Percentiles rank a stretch among this genome's conserved stretches.
Conservation (phyloP, 1,140 invertebrate genomes). For the Platorchestia sp. region DNA sequence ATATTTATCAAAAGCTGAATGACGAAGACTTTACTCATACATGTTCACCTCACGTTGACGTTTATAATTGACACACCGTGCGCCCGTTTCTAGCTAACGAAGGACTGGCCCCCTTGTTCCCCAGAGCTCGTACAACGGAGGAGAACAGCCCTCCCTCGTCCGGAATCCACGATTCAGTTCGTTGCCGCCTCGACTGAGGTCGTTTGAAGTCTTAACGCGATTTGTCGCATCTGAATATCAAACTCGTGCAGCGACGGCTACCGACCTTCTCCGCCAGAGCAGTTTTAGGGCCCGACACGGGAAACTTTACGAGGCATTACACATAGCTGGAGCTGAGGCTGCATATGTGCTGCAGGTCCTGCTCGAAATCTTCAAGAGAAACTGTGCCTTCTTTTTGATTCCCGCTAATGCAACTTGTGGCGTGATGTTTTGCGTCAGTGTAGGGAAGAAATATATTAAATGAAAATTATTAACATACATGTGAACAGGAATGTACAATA, state of each 20-base stretch:
- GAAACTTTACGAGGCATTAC: constrained; percentile 8
- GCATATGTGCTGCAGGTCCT: neutral
- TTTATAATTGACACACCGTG: neutral
- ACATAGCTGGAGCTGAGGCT: neutral
- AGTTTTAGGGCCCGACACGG: constrained; percentile 28
- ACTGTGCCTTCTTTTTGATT: neutral
- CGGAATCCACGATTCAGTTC: neutral
- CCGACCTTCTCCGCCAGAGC: neutral
- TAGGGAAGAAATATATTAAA: no score
- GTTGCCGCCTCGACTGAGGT: neutral
- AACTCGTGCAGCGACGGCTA: neutral
- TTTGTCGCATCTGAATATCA: constrained; percentile 55
- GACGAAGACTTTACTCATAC: neutral
- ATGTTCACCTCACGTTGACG: neutral
- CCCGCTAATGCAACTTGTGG: neutral
- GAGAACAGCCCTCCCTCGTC: neutral
- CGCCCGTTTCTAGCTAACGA: neutral
- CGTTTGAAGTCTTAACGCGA: constrained; percentile 45
- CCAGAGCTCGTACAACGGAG: no score
- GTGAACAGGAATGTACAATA: neutral
- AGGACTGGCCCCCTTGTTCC: neutral
- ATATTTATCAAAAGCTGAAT: neutral
- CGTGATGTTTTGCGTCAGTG: neutral
- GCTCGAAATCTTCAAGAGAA: neutral
- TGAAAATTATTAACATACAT: no score